Evolutionary conservation across 2,888 invertebrate genomes (phyloP), one percentile per base, ranked within the genome.

Genomic region (Cataglyphis cursor): DNA sequence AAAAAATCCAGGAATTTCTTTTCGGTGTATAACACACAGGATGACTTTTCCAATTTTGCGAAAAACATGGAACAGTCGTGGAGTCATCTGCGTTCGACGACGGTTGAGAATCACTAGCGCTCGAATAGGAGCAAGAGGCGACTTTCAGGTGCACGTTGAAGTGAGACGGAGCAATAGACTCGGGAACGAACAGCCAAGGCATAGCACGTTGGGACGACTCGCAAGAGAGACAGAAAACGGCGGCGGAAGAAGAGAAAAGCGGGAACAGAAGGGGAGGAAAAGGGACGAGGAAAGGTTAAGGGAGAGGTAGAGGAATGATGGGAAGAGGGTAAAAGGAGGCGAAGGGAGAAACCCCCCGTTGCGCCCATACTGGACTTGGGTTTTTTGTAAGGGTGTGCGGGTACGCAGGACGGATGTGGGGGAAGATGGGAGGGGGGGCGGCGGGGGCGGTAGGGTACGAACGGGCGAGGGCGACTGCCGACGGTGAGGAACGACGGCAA

Each of bases 311-410:
- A 89, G 89, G 88, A 85, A 91, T 89, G 91, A 88, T 87, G 90
- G 90, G 88, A 91, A 90, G 91, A 92, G 92, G 91, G 93, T 90
- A 90, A 89, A 92, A 90, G 91, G 91, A 91, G 91, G 89, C 89
- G 87, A 90, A 92, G 92, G 92, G 92, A 91, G 91, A 92, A 92
- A 92, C 91, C 92, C 92, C 93, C 93, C 93, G 92, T 93, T 91
- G 93, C 93, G 93, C 92, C 92, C 93, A 92, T 92, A 92, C 94
- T 93, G 94, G 94, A 94, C 94, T 93, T 89, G 93, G 91, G 90
- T 93, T 93, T 92, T 93, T 93, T 92, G 90, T 90, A 88, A 88
- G 90, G 91, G 89, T 87, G 88, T 85, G 90, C 82, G 90, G 87
- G 73, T 78, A 81, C 41, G 80, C 66, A 64, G 41, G 78, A 75